Percentiles rank a stretch among this genome's conserved stretches.
Conservation (phyloP, 2,113 vertebrate genomes). For the Benitochromis conjunctus region DNA sequence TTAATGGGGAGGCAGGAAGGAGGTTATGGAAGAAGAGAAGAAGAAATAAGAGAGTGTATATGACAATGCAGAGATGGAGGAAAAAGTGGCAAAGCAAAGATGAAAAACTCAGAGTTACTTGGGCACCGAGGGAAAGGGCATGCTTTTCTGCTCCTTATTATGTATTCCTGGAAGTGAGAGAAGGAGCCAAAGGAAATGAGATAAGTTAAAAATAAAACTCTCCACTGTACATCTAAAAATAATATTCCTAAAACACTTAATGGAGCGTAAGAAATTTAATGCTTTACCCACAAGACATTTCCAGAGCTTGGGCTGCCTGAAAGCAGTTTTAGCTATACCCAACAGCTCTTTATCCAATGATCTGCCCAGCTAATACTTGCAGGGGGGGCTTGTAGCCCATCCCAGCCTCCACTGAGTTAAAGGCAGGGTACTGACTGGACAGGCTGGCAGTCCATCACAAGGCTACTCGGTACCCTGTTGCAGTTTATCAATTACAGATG, state of each 20-base stretch:
- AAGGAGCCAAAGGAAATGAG: neutral
- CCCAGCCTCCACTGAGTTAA: neutral
- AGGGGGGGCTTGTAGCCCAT: neutral
- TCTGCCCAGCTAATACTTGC: neutral
- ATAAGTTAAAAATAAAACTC: neutral
- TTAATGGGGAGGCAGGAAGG: neutral
- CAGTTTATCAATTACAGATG: neutral
- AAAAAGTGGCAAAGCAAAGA: neutral
- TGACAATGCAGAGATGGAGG: neutral
- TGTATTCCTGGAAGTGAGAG: neutral
- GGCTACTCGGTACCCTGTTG: neutral
- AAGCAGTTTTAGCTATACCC: neutral
- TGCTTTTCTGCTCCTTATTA: neutral
- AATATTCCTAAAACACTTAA: neutral
- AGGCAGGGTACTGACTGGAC: neutral
- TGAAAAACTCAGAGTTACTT: neutral
- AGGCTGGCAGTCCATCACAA: neutral
- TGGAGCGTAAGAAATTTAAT: neutral
- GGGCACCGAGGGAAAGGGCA: neutral
- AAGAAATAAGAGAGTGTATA: neutral
- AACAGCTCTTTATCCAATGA: neutral
- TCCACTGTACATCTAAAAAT: neutral
- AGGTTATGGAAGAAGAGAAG: neutral
- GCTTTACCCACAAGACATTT: neutral
- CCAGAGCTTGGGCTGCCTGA: neutral